Percentiles rank a stretch among this genome's conserved stretches.
These are phyloP conservation scores for Chaetorhynchus papuensis DNA, from an alignment of 2,113 vertebrate species.

Conservation along the genomic window DNA sequence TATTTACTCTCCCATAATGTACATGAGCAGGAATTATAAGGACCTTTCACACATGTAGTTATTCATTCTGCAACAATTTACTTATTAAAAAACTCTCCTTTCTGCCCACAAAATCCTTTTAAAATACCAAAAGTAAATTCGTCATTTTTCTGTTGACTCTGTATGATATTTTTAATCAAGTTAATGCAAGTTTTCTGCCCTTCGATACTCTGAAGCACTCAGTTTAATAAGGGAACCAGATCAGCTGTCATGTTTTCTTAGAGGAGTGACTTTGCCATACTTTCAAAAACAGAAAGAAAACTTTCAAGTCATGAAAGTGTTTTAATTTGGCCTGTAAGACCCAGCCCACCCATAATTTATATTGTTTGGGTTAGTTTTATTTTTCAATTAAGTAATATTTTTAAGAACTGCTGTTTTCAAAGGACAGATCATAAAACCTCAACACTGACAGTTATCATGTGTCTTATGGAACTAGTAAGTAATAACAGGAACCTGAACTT, in stretches of 20 bases:
- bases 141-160: neutral
- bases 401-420: neutral
- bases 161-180: conserved; percentile 17
- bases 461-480: neutral
- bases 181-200: conserved; percentile 36
- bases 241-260: neutral
- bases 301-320: neutral
- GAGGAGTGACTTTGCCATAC: neutral
- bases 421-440: neutral
- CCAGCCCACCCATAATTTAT: neutral
- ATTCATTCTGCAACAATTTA: neutral
- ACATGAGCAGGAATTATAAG: neutral
- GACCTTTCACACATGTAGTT: neutral
- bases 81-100: neutral
- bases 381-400: neutral
- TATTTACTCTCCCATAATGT: neutral
- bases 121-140: neutral
- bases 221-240: neutral
- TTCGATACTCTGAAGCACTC: neutral
- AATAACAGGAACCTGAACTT: neutral
- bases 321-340: neutral
- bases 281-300: neutral
- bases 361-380: neutral
- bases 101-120: neutral
- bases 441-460: neutral